phyloP scores from a whole-genome alignment of 2,113 vertebrate species.

The Dendrocopos noguchii region DNA sequence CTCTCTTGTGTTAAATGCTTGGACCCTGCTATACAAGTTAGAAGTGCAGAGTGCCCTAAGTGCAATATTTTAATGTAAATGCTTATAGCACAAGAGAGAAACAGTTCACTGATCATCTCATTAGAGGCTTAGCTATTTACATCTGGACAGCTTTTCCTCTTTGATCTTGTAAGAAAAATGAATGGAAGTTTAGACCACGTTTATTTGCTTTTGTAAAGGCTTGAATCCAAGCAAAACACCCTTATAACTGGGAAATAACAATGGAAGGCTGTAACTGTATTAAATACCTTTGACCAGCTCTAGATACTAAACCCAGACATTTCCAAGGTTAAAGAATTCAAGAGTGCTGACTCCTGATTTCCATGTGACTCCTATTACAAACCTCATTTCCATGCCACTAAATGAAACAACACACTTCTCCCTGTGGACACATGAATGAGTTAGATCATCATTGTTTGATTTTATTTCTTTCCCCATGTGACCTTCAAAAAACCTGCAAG shows the following conservation, averaged over 20 bases:
- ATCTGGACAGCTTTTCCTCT: conserved; percentile 42
- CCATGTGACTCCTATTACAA: conserved; percentile 16
- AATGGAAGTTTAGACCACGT: conserved; percentile 2
- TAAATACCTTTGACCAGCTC: neutral
- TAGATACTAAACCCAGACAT: neutral
- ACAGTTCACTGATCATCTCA: conserved; percentile 38
- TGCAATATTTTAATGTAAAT: conserved; percentile 43
- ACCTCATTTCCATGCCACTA: neutral
- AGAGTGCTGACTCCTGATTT: conserved; percentile 24
- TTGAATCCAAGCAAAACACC: conserved; percentile 42
- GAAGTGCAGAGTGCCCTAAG: neutral
- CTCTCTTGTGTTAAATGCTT: conserved; percentile 44
- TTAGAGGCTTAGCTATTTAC: conserved; percentile 48
- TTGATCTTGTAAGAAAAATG: conserved; percentile 45
- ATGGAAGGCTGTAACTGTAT: neutral
- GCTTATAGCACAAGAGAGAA: conserved; percentile 44
- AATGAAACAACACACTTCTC: conserved; percentile 23
- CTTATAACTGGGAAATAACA: conserved; percentile 6
- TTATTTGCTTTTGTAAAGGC: conserved; percentile 43
- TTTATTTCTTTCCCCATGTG: neutral
- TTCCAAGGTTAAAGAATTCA: conserved; percentile 13
- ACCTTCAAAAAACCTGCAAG: neutral
- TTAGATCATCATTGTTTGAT: neutral
- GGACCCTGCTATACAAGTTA: conserved; percentile 3
- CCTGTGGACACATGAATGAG: neutral